Evolutionary conservation across 2,888 invertebrate genomes (phyloP).

Genomic region (Chironomus riparius): DNA sequence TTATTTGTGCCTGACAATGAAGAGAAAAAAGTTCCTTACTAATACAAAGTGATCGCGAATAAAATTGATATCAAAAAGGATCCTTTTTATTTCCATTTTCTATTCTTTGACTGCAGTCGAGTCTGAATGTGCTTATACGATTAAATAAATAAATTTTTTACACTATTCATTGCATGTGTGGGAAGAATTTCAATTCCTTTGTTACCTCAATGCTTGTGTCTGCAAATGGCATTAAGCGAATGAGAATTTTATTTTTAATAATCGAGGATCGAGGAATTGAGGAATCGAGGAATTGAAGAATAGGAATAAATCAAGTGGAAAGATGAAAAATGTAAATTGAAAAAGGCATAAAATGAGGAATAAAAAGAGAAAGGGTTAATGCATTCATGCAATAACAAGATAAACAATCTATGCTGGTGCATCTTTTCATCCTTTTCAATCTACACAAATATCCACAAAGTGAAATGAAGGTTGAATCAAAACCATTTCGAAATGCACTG

Average conservation of each 20-base stretch:
- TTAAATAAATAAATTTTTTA: too few relatives aligned
- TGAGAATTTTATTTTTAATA: neutral
- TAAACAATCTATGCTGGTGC: neutral
- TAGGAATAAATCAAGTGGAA: slow-evolving; percentile 22
- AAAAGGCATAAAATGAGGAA: neutral
- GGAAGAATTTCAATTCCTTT: neutral
- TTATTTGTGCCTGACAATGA: neutral
- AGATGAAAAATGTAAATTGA: neutral
- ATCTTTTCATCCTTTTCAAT: too few relatives aligned
- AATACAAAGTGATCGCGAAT: slow-evolving; percentile 21
- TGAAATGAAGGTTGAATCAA: neutral
- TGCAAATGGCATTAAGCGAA: neutral
- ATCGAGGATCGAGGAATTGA: neutral
- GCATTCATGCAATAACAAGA: neutral
- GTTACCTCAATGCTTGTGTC: too few relatives aligned
- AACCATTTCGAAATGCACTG: too few relatives aligned
- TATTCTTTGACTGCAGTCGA: neutral
- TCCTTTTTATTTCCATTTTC: neutral
- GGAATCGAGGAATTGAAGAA: too few relatives aligned
- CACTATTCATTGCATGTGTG: neutral
- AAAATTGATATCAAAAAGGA: slow-evolving; percentile 17
- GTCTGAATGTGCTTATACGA: neutral
- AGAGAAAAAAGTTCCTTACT: neutral
- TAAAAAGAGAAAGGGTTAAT: neutral
- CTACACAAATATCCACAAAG: neutral